phyloP scores from a whole-genome alignment of 2,797 vertebrate species.

The Sebastes trivittatus region DNA sequence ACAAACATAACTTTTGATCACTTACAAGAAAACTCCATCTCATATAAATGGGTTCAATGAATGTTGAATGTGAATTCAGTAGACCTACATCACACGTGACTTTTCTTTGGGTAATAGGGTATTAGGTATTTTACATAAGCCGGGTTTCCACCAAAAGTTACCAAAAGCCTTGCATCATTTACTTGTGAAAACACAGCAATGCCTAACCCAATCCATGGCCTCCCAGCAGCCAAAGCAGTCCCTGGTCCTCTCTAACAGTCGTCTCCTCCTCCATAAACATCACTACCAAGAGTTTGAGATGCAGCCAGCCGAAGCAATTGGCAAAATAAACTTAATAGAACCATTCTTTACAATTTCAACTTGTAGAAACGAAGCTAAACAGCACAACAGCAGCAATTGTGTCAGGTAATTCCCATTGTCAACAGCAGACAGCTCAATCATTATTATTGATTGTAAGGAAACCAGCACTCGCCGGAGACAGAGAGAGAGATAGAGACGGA shows the following conservation, averaged over 20 bases:
- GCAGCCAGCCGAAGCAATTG: not conserved
- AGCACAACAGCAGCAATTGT: constrained; percentile 34
- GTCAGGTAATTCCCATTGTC: constrained; percentile 55
- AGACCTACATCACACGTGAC: not conserved
- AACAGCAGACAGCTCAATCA: constrained; percentile 56
- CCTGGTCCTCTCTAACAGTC: not conserved
- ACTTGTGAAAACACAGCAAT: constrained; percentile 9
- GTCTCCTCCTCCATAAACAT: constrained; percentile 1
- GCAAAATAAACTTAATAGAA: constrained; percentile 20
- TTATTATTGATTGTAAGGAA: constrained; percentile 59
- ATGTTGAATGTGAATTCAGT: not conserved
- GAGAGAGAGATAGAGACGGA: constrained; percentile 8
- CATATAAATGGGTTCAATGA: not conserved
- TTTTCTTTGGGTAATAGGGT: not conserved
- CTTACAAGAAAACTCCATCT: not conserved
- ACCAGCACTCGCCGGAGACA: constrained; percentile 13
- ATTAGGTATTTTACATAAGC: not conserved
- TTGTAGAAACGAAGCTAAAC: constrained; percentile 36
- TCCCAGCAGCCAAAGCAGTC: not conserved
- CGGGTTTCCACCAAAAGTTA: no score
- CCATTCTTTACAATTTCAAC: constrained; percentile 24
- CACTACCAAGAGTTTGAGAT: not conserved
- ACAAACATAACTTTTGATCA: not conserved
- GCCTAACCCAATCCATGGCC: not conserved
- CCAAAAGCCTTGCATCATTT: constrained; percentile 17